A percentile compares a stretch with the other conserved stretches of the same genome.
Conservation (phyloP, 2,113 vertebrate species). For the Lagenorhynchus albirostris region DNA sequence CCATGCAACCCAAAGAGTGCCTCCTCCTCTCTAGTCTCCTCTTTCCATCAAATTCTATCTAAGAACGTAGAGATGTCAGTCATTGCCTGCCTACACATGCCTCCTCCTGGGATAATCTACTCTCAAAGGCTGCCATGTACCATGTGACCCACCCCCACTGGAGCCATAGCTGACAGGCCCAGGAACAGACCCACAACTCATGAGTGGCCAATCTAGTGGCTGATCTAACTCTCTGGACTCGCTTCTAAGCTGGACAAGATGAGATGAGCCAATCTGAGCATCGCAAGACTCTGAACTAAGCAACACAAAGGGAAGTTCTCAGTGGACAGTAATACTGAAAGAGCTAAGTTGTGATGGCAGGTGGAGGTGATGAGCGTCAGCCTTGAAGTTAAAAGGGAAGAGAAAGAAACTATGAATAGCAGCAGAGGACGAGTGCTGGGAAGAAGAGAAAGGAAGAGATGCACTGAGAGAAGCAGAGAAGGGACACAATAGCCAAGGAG, state of each 20-base stretch:
- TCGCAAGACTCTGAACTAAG: background rate
- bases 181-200: background rate
- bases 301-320: background rate
- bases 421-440: background rate
- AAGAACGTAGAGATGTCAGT: background rate
- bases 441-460: background rate
- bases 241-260: background rate
- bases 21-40: background rate
- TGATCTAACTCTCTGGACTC: background rate
- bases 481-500: background rate
- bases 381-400: background rate
- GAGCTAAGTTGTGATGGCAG: background rate
- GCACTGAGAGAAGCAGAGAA: background rate
- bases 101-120: background rate
- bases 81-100: accelerated
- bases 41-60: background rate
- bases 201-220: background rate
- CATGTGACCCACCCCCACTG: background rate
- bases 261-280: background rate
- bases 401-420: background rate
- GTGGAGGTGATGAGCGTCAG: background rate
- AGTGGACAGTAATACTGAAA: background rate
- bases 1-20: background rate
- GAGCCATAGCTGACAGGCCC: background rate
- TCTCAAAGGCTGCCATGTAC: background rate